These are phyloP conservation scores for Rhinichthys osculus DNA, from an alignment of 2,797 vertebrate species.

Conservation along the genomic window DNA sequence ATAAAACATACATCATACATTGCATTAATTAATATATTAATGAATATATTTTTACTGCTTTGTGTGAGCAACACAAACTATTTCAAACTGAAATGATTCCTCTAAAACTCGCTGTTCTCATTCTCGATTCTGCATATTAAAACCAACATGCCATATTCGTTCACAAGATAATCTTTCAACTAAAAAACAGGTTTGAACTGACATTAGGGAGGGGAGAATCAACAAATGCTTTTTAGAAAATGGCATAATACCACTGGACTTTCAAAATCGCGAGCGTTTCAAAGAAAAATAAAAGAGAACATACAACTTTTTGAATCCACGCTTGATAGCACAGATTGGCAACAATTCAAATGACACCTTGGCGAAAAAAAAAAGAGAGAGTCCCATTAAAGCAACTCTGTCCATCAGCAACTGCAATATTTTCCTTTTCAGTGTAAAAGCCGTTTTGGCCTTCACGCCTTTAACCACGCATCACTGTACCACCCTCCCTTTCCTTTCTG, in stretches of 20 bases:
- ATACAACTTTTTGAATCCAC: not conserved
- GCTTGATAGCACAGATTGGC: conserved; percentile 3
- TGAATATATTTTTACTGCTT: too few relatives aligned
- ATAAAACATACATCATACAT: not conserved
- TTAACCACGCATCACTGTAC: conserved; percentile 74
- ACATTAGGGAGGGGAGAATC: not conserved
- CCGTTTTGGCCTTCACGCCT: conserved; percentile 62
- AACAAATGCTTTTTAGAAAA: conserved; percentile 7
- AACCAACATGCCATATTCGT: not conserved
- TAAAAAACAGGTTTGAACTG: not conserved
- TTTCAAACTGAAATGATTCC: not conserved
- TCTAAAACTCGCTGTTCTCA: not conserved
- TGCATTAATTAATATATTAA: too few relatives aligned
- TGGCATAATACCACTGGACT: not conserved
- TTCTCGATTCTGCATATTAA: not conserved
- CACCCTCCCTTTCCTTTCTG: conserved; percentile 27
- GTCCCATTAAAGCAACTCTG: conserved; percentile 19
- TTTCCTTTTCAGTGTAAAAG: conserved; percentile 40
- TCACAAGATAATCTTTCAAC: not conserved
- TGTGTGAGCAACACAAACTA: not conserved
- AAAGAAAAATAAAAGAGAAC: not conserved
- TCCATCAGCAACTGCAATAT: conserved; percentile 22
- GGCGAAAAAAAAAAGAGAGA: not conserved
- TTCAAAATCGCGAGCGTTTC: conserved; percentile 36
- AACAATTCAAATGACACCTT: conserved; percentile 11